phyloP scores from a whole-genome alignment of 2,113 vertebrate genomes.

The Cyrtonyx montezumae region DNA sequence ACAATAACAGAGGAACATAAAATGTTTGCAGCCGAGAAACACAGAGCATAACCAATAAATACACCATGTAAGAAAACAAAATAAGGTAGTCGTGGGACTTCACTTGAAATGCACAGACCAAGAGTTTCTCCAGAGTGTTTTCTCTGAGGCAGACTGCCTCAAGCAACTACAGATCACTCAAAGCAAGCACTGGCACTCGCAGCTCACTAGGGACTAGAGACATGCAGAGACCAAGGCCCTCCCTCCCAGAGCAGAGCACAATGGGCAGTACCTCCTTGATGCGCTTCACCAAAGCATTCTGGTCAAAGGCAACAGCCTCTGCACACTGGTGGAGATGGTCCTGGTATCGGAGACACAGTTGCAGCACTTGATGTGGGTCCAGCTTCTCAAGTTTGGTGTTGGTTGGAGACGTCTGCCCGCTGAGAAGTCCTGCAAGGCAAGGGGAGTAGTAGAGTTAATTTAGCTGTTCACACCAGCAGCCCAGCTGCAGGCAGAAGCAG shows the following conservation, averaged over 20 bases:
- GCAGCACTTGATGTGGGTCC: conserved; percentile 91
- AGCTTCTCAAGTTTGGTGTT: conserved; percentile 89
- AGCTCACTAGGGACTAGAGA: rapidly evolving
- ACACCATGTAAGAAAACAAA: not conserved
- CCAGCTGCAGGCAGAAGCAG: not conserved
- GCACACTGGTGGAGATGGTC: conserved; percentile 97
- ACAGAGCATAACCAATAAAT: not conserved
- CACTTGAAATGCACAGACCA: rapidly evolving
- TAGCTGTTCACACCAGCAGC: not conserved
- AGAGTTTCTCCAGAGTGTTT: not conserved
- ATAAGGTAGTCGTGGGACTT: not conserved
- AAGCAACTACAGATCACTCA: rapidly evolving
- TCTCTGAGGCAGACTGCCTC: not conserved
- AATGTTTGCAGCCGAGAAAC: not conserved
- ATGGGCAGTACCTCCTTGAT: conserved; percentile 90
- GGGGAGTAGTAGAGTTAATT: not conserved
- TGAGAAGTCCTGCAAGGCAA: conserved; percentile 85
- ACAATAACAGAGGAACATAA: not conserved
- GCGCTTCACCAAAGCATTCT: conserved; percentile 95
- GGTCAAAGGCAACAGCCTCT: conserved; percentile 96
- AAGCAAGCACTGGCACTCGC: rapidly evolving
- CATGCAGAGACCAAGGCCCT: rapidly evolving
- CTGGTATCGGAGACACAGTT: conserved; percentile 94
- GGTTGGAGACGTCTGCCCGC: conserved; percentile 91
- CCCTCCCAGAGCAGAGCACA: rapidly evolving